These are phyloP conservation scores for Motacilla tschutschensis DNA, from an alignment of 2,113 vertebrate genomes.

Conservation along the genomic window DNA sequence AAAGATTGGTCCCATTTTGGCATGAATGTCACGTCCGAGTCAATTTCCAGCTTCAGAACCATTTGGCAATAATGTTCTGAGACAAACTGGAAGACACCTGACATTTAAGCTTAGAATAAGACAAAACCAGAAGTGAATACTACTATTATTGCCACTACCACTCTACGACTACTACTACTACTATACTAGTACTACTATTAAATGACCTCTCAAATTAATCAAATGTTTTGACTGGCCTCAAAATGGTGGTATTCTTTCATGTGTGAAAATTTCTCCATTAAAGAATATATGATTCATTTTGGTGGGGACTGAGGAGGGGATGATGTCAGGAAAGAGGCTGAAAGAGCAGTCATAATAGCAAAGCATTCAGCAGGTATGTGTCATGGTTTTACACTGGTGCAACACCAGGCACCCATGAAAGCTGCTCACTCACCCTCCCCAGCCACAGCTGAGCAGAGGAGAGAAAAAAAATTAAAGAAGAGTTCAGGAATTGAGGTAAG, in stretches of 20 bases:
- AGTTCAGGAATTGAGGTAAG: neutral
- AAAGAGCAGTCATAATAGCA: neutral
- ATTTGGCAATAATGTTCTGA: neutral
- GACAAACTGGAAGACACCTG: neutral
- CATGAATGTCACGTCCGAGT: neutral
- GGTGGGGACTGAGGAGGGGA: neutral
- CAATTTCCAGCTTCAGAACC: neutral
- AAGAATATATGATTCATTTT: neutral
- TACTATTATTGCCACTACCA: neutral
- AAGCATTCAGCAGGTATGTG: neutral
- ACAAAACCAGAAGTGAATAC: neutral
- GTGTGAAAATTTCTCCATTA: neutral
- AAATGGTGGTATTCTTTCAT: neutral
- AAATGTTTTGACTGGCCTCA: neutral
- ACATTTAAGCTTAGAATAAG: neutral
- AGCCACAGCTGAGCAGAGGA: neutral
- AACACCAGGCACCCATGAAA: neutral
- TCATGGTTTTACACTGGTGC: neutral
- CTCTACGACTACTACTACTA: neutral
- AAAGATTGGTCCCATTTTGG: neutral
- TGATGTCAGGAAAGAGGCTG: neutral
- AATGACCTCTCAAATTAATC: neutral
- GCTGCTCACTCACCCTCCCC: fast-evolving
- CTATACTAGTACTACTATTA: neutral
- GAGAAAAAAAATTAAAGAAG: neutral